Base-by-base conservation (phyloP, 1,140 invertebrate species). In the Panulirus ornatus region DNA sequence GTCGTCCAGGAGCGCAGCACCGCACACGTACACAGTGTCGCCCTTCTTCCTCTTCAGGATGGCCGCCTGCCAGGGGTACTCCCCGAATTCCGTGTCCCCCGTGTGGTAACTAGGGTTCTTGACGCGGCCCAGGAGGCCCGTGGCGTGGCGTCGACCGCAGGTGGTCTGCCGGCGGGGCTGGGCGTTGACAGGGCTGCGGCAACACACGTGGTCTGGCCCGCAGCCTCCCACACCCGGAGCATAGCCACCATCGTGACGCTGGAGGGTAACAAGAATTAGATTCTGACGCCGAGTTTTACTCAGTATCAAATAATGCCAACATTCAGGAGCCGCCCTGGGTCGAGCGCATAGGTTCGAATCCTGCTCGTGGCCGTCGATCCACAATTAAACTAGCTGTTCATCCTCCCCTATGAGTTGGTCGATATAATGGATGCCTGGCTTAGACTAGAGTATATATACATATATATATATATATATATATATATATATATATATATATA, bases 1-100 rank as follows among this genome's bases (percentile, higher is more conserved):
- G 36, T 95, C 94, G 93, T 97, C 97, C 92, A 98, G 97, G 5
- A 98, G 94, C 22, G 97, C 97, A 91, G 97, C 97, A 91, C 97
- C 97, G 93, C 97, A 98, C 30, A 98, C 97, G 92, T 98, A 98
- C n/a, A 98, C 96, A 87, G 97, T 97, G 93, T 98, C 97, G 93
- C 96, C 96, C 30, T 96, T 96, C 92, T 98, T 97, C 93, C 97
- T 97, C 93, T 98, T 98, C 92, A 98, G 93, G 88, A 98, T 97
- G 71, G 97, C 97, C 0, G 96, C 97, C 95, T 98, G 97, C 97
- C 97, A 98, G 9, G 97, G 97, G 93, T 98, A 98, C 94, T 98
- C 97, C 90, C 97, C 95, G 82, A 92, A 92, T 47, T 84, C 38
- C 14, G 92, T 90, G 73, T 79, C 88, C 0, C 92, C 92, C 40